Conservation (phyloP, 2,113 vertebrate species). For the Eleginops maclovinus region DNA sequence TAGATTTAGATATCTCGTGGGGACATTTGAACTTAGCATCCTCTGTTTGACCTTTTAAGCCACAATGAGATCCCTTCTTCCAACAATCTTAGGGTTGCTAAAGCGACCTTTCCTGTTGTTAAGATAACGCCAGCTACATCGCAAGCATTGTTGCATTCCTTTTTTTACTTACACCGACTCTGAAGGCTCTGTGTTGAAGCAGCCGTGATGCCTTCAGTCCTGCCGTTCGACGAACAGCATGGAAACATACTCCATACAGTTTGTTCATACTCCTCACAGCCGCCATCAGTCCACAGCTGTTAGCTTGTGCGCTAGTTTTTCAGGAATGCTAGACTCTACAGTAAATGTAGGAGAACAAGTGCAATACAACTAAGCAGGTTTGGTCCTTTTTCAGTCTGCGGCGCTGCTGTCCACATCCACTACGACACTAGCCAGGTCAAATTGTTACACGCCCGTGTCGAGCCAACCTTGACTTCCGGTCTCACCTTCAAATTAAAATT, state of each 20-base stretch:
- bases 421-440: background rate
- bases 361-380: fast-evolving
- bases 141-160: background rate
- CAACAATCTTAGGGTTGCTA: background rate
- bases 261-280: slow-evolving; percentile 66
- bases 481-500: slow-evolving; percentile 35
- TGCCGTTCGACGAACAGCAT: slow-evolving; percentile 58
- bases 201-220: slow-evolving; percentile 58
- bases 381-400: background rate
- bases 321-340: background rate
- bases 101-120: slow-evolving; percentile 5
- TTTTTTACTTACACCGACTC: slow-evolving; percentile 70
- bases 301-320: background rate
- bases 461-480: background rate
- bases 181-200: slow-evolving; percentile 74
- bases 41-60: too few relatives aligned
- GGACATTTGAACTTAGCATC: too few relatives aligned
- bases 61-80: background rate
- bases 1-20: background rate
- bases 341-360: fast-evolving
- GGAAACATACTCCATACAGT: slow-evolving; percentile 71
- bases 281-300: slow-evolving; percentile 58
- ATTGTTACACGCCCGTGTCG: background rate
- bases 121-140: background rate
- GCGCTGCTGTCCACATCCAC: background rate